Evolutionary conservation across 2,888 invertebrate genomes (phyloP), one percentile per base, ranked within the genome.

Genomic region (Zaprionus obscuricornis): DNA sequence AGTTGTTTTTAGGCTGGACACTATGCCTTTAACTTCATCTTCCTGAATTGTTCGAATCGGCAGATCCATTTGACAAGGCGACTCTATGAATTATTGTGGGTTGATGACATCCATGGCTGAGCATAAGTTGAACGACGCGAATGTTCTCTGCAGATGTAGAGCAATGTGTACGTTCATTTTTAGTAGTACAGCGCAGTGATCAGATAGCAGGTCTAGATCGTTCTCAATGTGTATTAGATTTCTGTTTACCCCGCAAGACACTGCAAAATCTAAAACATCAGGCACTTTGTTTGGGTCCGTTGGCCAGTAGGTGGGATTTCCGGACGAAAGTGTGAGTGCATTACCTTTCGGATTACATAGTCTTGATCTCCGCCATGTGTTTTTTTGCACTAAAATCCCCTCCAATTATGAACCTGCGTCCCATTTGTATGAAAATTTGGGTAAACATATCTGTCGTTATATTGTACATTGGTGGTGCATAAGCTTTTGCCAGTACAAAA

Each of bases 301-400:
- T 16, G 46, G 24, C 24, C 46, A 31, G 1, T 34, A 43, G 2
- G 46, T 24, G 13, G 34, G 46, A 6, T 46, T 16, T 24, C 33
- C 46, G 7, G 24, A 10, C 16, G 24, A 34, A 2, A 10, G 24
- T 2, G 22, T 14, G 3, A 36, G 36, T 1, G 46, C 46, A 4
- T 2, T 17, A 1, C 46, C 46, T 11, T 36, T 46, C 4, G 36
- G 17, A 17, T 34, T 46, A 5, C 24, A 36, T 10, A 46, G 17
- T 10, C 26, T 34, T 1, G 46, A 46, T 1, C 26, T 17, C 36
- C 46, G 34, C 34, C 33, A 46, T 1, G 24, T 39, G 14, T n/a
- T 31, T 2, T 13, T 49, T 37, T 29, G 39, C 18, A 22, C 39
- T 36, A 36, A 17, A 8, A 36, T 33, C 33, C 33, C 33, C 33